These are phyloP conservation scores for Creontiades dilutus DNA, from an alignment of 2,888 invertebrate genomes.

Conservation along the genomic window DNA sequence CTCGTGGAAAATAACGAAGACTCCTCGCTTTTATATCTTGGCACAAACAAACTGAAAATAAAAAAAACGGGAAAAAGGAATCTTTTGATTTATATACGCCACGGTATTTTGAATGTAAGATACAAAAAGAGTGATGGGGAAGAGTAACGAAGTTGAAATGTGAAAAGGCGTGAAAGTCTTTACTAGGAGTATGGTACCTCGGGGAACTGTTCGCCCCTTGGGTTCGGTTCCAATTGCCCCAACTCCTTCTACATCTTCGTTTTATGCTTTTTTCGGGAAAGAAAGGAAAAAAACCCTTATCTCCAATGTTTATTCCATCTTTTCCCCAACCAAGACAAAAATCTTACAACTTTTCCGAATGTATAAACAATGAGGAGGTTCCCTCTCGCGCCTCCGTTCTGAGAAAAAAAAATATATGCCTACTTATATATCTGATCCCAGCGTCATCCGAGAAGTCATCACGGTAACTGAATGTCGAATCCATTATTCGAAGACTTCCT, in stretches of 20 bases:
- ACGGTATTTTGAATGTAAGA: constrained; percentile 26
- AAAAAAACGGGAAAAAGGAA: neutral
- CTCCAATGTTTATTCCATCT: constrained; percentile 25
- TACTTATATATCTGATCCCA: neutral
- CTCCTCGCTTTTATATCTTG: neutral
- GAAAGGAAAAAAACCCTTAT: neutral
- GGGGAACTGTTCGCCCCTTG: neutral
- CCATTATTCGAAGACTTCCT: neutral
- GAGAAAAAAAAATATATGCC: neutral
- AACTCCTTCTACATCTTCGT: neutral
- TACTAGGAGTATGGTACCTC: neutral
- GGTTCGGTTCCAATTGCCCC: neutral
- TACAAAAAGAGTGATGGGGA: constrained; percentile 22
- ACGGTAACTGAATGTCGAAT: constrained; percentile 25
- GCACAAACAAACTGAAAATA: neutral
- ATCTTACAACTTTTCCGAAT: constrained; percentile 25
- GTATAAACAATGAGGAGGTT: constrained; percentile 8
- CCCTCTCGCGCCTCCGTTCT: neutral
- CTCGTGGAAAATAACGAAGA: constrained; percentile 22
- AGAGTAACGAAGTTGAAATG: constrained; percentile 50
- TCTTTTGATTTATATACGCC: constrained; percentile 44
- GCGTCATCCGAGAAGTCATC: neutral
- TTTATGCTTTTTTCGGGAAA: neutral
- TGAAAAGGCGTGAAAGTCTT: constrained; percentile 32
- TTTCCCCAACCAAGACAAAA: neutral